phyloP scores from a whole-genome alignment of 2,113 vertebrate species.

The Hyperopisus bebe region DNA sequence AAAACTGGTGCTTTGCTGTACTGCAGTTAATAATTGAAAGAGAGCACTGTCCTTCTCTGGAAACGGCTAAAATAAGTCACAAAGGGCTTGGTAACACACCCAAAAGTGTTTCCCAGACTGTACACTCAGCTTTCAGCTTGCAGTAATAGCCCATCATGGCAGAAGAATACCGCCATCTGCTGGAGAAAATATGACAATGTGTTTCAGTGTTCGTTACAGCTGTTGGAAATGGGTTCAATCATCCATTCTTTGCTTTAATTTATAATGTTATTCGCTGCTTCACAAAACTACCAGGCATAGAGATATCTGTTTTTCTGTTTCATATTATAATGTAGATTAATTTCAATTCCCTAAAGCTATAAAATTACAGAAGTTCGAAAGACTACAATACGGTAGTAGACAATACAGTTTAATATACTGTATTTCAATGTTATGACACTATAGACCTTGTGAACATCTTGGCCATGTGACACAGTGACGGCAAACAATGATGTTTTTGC shows the following conservation, averaged over 20 bases:
- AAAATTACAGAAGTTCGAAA: not conserved
- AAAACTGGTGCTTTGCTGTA: conserved; percentile 31
- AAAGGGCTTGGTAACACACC: not conserved
- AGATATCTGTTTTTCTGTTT: not conserved
- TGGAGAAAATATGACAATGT: not conserved
- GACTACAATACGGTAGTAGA: not conserved
- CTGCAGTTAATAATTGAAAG: conserved; percentile 41
- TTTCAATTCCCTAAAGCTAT: not conserved
- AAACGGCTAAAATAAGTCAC: not conserved
- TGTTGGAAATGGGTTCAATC: not conserved
- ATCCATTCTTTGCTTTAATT: not conserved
- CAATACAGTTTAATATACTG: not conserved
- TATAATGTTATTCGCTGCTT: not conserved
- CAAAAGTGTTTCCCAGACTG: not conserved
- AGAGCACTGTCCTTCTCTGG: conserved; percentile 1
- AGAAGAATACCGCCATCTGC: conserved; percentile 14
- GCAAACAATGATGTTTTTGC: not conserved
- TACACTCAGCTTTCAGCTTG: not conserved
- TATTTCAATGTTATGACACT: not conserved
- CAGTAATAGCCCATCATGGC: not conserved
- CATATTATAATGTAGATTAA: not conserved
- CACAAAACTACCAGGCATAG: not conserved
- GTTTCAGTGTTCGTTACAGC: not conserved
- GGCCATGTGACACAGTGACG: not conserved
- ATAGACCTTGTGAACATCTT: not conserved